Evolutionary conservation across 30 jellyfish, hydroid and myxozoan species (phyloP).

Genomic region (Pseudorhiza aurosa): DNA sequence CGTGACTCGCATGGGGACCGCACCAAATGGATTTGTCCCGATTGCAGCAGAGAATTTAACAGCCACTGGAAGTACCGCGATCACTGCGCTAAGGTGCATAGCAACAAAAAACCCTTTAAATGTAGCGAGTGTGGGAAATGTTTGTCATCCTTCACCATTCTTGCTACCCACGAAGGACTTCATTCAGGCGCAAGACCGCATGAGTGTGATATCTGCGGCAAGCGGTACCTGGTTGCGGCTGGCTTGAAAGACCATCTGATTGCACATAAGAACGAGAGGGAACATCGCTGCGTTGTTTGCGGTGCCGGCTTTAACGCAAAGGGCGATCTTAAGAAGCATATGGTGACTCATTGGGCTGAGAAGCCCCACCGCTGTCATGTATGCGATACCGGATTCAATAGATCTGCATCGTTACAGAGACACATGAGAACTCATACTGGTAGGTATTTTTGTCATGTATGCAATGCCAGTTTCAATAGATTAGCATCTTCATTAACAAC

Average conservation of each 20-base stretch:
- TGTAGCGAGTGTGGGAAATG: slow-evolving; percentile 50
- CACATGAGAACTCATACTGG: slow-evolving; percentile 67
- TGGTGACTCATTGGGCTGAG: slow-evolving; percentile 53
- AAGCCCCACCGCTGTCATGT: slow-evolving; percentile 52
- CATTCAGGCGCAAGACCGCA: slow-evolving; percentile 60
- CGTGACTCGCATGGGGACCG: slow-evolving; percentile 28
- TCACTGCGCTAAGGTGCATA: slow-evolving; percentile 45
- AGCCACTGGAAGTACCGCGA: slow-evolving; percentile 68
- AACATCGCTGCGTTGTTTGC: slow-evolving; percentile 43
- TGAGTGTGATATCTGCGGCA: slow-evolving; percentile 48
- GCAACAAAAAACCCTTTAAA: slow-evolving; percentile 51
- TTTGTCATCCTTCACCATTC: slow-evolving; percentile 53
- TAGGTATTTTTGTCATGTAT: too few relatives aligned
- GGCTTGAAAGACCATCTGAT: slow-evolving; percentile 56
- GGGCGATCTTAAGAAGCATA: slow-evolving; percentile 62
- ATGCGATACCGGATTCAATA: slow-evolving; percentile 48
- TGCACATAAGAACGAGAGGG: slow-evolving; percentile 53
- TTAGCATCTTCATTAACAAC: too few relatives aligned
- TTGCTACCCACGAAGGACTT: slow-evolving; percentile 62
- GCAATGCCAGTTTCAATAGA: too few relatives aligned
- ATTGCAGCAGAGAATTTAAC: slow-evolving; percentile 44
- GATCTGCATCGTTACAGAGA: slow-evolving; percentile 53
- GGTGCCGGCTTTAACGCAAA: slow-evolving; percentile 53
- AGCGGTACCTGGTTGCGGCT: slow-evolving; percentile 58
- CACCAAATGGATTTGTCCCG: slow-evolving; percentile 45